phyloP scores from a whole-genome alignment of 2,113 vertebrate species.

The Bolborhynchus lineola region DNA sequence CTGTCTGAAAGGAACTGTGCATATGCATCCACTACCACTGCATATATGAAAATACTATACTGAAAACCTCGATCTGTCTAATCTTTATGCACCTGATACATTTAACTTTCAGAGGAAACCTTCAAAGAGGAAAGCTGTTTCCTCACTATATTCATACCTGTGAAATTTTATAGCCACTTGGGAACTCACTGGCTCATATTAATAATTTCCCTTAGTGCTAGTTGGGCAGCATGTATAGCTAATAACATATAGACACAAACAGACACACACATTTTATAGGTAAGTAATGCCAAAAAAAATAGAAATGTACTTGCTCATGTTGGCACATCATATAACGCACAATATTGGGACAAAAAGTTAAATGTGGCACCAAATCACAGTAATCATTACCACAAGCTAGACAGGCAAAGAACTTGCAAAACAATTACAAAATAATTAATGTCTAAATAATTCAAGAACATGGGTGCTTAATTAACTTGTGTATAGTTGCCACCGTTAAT shows the following conservation, averaged over 20 bases:
- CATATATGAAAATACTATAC: neutral
- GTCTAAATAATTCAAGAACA: constrained; percentile 30
- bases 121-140: neutral
- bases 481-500: neutral
- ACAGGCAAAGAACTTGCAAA: neutral
- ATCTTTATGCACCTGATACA: neutral
- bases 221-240: neutral
- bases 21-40: neutral
- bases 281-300: constrained; percentile 6
- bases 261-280: neutral
- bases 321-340: constrained; percentile 9
- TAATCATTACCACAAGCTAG: neutral
- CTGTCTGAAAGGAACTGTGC: neutral
- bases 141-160: neutral
- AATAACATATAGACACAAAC: neutral
- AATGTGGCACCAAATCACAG: neutral
- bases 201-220: neutral
- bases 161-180: neutral
- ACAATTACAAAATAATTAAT: constrained; percentile 24
- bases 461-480: neutral
- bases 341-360: constrained; percentile 1
- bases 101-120: neutral
- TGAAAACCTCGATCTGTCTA: neutral
- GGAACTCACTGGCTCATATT: neutral
- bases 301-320: constrained; percentile 1